phyloP scores from a whole-genome alignment of 2,113 vertebrate genomes.

The Columbina picui region DNA sequence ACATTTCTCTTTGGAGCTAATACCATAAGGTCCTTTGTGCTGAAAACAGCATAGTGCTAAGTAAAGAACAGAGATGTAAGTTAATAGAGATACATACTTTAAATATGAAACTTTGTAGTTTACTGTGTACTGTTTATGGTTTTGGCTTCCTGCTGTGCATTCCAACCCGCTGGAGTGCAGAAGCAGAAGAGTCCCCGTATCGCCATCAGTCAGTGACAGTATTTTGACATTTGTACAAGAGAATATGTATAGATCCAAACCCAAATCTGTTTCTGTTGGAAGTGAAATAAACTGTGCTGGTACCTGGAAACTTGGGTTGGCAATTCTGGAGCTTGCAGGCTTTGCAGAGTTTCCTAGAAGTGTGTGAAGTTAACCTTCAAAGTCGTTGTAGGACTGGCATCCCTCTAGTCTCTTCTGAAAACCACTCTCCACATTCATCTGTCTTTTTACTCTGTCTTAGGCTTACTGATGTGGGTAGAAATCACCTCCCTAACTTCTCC shows the following conservation, averaged over 20 bases:
- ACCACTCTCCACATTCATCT: neutral
- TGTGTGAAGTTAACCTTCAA: neutral
- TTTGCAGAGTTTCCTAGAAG: neutral
- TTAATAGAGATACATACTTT: neutral
- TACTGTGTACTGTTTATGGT: accelerated
- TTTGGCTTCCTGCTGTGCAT: neutral
- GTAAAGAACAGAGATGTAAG: neutral
- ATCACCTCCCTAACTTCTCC: neutral
- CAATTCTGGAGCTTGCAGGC: neutral
- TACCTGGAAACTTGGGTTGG: neutral
- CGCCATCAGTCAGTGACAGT: neutral
- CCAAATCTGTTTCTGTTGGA: neutral
- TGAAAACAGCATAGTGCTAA: neutral
- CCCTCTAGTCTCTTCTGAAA: neutral
- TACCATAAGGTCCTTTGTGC: neutral
- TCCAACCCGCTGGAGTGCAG: neutral
- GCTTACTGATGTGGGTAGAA: neutral
- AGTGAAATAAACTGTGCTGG: neutral
- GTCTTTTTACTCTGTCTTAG: neutral
- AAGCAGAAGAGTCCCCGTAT: neutral
- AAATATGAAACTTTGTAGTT: neutral
- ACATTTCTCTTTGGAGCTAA: neutral
- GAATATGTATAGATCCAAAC: neutral
- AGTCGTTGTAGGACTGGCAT: neutral
- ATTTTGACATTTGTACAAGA: neutral